Percentiles rank a stretch among this genome's conserved stretches.
phyloP scores from a whole-genome alignment of 2,888 invertebrate species.

The Synergus umbraculus region DNA sequence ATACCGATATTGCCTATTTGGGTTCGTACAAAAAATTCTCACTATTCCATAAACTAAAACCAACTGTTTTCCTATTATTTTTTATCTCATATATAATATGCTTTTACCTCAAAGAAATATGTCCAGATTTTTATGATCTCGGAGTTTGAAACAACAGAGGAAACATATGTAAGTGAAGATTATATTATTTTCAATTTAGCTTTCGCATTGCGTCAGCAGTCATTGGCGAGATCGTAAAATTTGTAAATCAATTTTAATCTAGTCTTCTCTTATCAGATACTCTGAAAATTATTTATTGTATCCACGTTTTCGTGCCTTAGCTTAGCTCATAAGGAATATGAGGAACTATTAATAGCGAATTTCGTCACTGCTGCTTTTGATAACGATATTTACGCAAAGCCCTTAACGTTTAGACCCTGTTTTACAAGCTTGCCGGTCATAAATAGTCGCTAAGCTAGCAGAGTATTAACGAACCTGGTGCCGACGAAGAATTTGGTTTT shows the following conservation, averaged over 20 bases:
- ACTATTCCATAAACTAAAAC: conserved; percentile 3
- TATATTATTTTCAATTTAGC: neutral
- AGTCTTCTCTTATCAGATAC: conserved; percentile 16
- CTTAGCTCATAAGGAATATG: neutral
- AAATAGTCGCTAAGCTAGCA: conserved; percentile 46
- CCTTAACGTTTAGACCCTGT: conserved; percentile 42
- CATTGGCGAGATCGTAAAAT: neutral
- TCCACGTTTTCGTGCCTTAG: neutral
- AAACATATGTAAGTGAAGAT: neutral
- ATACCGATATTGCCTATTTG: conserved; percentile 74
- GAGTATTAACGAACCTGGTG: conserved; percentile 38
- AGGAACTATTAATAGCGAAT: conserved; percentile 33
- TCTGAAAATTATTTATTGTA: conserved; percentile 32
- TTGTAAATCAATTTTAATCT: conserved; percentile 9
- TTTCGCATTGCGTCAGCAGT: neutral
- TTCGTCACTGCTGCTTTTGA: conserved; percentile 41
- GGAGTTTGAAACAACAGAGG: too few relatives aligned
- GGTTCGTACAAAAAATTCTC: conserved; percentile 57
- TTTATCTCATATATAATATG: neutral
- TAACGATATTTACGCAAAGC: conserved; percentile 50
- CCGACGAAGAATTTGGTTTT: neutral
- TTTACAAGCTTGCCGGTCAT: conserved; percentile 39
- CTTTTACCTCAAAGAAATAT: neutral
- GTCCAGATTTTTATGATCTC: too few relatives aligned
- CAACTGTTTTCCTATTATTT: neutral